A percentile compares a stretch with the other conserved stretches of the same genome.
Conservation (phyloP, 2,888 invertebrate genomes). For the Cosmopolites sordidus region DNA sequence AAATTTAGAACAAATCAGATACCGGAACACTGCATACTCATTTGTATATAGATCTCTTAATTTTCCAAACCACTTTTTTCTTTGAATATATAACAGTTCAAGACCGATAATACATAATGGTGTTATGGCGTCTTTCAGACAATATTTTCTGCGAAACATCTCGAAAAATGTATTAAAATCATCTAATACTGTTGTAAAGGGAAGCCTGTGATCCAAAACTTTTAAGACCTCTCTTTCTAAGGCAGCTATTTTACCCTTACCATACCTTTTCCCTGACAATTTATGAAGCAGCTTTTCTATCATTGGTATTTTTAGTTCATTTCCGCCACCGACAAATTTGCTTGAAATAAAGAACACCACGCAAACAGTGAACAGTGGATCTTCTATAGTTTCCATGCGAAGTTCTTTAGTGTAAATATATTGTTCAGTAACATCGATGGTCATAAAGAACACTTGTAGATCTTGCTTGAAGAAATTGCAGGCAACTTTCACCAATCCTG, state of each 20-base stretch:
- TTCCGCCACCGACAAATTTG: slow-evolving; percentile 38
- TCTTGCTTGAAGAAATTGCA: slow-evolving; percentile 39
- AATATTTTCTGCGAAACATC: slow-evolving; percentile 35
- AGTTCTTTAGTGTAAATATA: slow-evolving; percentile 34
- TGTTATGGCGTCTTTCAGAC: slow-evolving; percentile 34
- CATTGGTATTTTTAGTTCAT: slow-evolving; percentile 34
- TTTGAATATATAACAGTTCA: slow-evolving; percentile 35
- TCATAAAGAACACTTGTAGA: slow-evolving; percentile 39
- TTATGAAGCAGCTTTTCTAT: slow-evolving; percentile 33
- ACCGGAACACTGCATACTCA: slow-evolving; percentile 33
- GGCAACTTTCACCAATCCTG: slow-evolving; percentile 35
- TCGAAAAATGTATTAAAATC: slow-evolving; percentile 41
- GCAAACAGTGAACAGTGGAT: slow-evolving; percentile 35
- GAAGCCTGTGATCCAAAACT: slow-evolving; percentile 35
- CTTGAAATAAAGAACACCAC: slow-evolving; percentile 37
- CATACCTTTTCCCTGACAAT: slow-evolving; percentile 31
- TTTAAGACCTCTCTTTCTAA: slow-evolving; percentile 38
- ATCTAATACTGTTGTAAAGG: slow-evolving; percentile 37
- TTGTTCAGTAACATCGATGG: slow-evolving; percentile 38
- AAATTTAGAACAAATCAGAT: slow-evolving; percentile 36
- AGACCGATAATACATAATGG: slow-evolving; percentile 38
- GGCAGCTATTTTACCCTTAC: slow-evolving; percentile 27
- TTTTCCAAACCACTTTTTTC: slow-evolving; percentile 34
- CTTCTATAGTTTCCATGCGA: slow-evolving; percentile 30
- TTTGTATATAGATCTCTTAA: slow-evolving; percentile 37